Percentiles rank a stretch among this genome's conserved stretches.
These are phyloP conservation scores for Eudasyphora cyanicolor DNA, from an alignment of 2,888 invertebrate species.

Conservation along the genomic window DNA sequence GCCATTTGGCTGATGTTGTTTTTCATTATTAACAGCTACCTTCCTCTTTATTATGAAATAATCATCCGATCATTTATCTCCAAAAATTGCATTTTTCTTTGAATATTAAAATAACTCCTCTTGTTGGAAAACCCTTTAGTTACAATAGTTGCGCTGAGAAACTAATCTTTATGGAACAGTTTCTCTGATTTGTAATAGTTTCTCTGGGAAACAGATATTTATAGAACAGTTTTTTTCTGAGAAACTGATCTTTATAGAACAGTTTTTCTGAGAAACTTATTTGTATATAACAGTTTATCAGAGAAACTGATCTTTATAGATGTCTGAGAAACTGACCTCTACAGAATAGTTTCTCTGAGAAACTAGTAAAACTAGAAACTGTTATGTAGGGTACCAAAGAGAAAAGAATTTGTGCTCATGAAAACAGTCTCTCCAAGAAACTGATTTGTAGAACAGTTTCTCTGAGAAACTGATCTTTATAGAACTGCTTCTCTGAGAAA, in stretches of 20 bases:
- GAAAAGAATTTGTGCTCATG: background rate
- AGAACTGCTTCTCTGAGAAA: background rate
- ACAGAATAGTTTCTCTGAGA: background rate
- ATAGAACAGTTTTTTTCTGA: background rate
- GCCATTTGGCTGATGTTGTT: too few relatives aligned
- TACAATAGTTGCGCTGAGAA: too few relatives aligned
- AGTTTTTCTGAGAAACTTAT: background rate
- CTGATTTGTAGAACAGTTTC: background rate
- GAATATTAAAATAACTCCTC: too few relatives aligned
- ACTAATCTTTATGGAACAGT: too few relatives aligned
- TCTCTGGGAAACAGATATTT: too few relatives aligned
- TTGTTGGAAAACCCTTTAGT: too few relatives aligned
- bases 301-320: conserved; percentile 2
- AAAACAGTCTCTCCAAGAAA: background rate
- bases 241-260: background rate
- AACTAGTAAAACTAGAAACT: background rate
- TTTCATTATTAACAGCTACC: too few relatives aligned
- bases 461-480: background rate
- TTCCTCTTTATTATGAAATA: too few relatives aligned
- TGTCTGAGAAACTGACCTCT: background rate
- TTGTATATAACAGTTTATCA: background rate
- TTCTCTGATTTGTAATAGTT: too few relatives aligned
- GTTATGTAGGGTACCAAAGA: background rate
- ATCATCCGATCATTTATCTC: too few relatives aligned
- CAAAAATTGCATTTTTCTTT: too few relatives aligned